Conservation (phyloP, 2,888 invertebrate genomes). For the Athrips mouffetella region DNA sequence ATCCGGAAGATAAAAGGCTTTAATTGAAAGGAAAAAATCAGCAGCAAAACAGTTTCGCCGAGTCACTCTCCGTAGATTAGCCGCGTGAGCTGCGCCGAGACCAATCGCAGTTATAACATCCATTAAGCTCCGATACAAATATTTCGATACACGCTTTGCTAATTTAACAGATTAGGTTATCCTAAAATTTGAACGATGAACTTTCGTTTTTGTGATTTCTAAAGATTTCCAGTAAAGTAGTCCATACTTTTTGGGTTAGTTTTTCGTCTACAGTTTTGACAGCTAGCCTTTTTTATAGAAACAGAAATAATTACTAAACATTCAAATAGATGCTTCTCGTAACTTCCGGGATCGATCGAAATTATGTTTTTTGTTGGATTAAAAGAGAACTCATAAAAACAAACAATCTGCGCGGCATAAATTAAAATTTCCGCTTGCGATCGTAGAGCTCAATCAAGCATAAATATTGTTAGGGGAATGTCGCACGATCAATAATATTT, state of each 20-base stretch:
- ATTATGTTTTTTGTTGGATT: conserved; percentile 52
- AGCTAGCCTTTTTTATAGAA: too few species aligned
- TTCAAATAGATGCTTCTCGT: conserved; percentile 43
- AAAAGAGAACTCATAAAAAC: conserved; percentile 68
- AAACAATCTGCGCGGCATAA: conserved; percentile 71
- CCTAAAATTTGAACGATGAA: not conserved
- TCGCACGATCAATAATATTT: conserved; percentile 43
- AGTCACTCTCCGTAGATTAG: conserved; percentile 68
- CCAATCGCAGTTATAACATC: conserved; percentile 61
- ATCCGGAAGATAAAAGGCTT: conserved; percentile 63
- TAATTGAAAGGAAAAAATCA: conserved; percentile 67
- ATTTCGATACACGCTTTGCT: conserved; percentile 9
- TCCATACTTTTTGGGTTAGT: not conserved
- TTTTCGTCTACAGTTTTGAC: not conserved
- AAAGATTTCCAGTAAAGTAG: too few species aligned
- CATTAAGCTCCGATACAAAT: conserved; percentile 56
- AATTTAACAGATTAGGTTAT: not conserved
- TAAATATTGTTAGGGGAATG: conserved; percentile 61
- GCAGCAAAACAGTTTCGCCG: conserved; percentile 56
- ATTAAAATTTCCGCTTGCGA: conserved; percentile 75
- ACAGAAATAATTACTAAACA: conserved; percentile 12
- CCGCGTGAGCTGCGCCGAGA: conserved; percentile 35
- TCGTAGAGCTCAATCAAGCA: conserved; percentile 65
- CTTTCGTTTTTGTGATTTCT: too few species aligned
- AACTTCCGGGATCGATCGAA: conserved; percentile 60